Conservation (phyloP, 2,888 invertebrate species). For the Thera britannica region DNA sequence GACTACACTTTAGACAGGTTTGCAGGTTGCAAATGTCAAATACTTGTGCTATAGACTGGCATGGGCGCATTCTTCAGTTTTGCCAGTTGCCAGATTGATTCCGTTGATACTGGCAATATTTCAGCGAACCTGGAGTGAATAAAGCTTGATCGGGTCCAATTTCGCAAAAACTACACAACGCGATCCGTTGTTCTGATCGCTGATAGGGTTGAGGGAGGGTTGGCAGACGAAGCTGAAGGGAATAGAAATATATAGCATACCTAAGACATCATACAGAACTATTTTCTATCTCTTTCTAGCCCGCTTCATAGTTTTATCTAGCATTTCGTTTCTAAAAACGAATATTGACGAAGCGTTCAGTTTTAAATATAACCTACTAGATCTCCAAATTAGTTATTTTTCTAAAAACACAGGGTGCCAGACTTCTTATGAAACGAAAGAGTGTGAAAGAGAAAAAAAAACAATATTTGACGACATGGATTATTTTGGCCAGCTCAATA, state of each 20-base stretch:
- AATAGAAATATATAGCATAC: background rate
- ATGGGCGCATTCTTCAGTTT: constrained; percentile 33
- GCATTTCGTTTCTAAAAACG: too few species aligned
- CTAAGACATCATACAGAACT: background rate
- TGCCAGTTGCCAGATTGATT: constrained; percentile 51
- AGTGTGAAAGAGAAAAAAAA: too few species aligned
- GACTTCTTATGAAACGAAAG: too few species aligned
- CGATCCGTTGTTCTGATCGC: constrained; percentile 80
- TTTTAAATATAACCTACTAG: too few species aligned
- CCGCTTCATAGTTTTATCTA: too few species aligned
- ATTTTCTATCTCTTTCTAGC: too few species aligned
- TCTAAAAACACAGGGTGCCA: too few species aligned
- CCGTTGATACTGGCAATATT: constrained; percentile 53
- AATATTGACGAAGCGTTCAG: too few species aligned
- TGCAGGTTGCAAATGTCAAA: background rate
- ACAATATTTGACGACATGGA: too few species aligned
- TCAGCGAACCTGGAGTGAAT: constrained; percentile 66
- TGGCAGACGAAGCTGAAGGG: constrained; percentile 48
- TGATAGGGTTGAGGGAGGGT: constrained; percentile 72
- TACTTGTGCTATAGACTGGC: background rate
- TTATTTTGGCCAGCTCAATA: too few species aligned
- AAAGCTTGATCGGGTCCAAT: constrained; percentile 77
- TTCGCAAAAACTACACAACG: constrained; percentile 85
- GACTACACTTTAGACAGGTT: too few species aligned
- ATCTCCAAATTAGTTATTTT: too few species aligned